phyloP scores from a whole-genome alignment of 2,113 vertebrate species.

The Neodon shergylaensis region DNA sequence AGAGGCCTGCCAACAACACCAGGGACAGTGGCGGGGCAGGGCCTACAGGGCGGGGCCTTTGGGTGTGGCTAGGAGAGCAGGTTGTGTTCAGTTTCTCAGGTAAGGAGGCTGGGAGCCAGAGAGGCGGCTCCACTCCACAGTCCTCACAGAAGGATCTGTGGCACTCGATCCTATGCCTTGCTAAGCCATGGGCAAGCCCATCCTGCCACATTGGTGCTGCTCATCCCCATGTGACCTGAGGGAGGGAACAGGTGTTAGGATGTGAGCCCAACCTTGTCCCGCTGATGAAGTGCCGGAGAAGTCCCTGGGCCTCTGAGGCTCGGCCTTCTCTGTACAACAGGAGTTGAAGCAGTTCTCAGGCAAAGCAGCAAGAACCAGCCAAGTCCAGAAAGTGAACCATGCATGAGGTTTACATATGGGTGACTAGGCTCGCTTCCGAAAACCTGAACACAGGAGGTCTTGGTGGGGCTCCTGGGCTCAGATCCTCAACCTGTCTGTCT shows the following conservation, averaged over 20 bases:
- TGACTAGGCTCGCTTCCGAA: background rate
- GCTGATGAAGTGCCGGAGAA: background rate
- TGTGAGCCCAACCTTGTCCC: background rate
- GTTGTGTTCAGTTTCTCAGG: background rate
- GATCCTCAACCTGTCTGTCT: too few species aligned
- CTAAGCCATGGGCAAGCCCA: background rate
- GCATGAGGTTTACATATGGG: accelerated
- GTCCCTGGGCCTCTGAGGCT: background rate
- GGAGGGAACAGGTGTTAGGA: background rate
- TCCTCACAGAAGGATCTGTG: background rate
- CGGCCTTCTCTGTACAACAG: background rate
- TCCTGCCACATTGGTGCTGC: background rate
- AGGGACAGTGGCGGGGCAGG: too few species aligned
- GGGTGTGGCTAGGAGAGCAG: background rate
- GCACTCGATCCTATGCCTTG: background rate
- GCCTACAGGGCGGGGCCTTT: too few species aligned
- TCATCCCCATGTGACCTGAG: background rate
- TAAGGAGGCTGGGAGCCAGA: background rate
- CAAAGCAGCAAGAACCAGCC: background rate
- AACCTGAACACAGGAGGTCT: background rate
- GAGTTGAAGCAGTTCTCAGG: background rate
- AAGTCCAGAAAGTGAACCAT: background rate
- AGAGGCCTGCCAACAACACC: too few species aligned
- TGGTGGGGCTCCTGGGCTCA: too few species aligned
- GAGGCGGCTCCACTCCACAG: background rate